phyloP scores from a whole-genome alignment of 2,113 vertebrate species.

The Eurystomus gularis region DNA sequence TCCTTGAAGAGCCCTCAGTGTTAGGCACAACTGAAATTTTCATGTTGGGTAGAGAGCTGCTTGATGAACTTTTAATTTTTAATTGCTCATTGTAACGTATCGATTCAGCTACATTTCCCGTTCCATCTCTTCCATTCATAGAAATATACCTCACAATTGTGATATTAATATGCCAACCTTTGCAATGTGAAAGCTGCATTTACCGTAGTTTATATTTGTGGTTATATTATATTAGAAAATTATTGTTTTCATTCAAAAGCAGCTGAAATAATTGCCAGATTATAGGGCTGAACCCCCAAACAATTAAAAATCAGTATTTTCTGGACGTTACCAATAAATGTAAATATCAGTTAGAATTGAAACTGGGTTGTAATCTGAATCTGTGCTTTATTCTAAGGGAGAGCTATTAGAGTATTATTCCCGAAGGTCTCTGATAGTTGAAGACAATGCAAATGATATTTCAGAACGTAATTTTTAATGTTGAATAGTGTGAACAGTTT shows the following conservation, averaged over 20 bases:
- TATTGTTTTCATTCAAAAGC: neutral
- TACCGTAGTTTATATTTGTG: neutral
- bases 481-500: neutral
- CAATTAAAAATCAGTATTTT: neutral
- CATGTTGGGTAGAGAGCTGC: neutral
- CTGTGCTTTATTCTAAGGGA: neutral
- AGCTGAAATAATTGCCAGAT: neutral
- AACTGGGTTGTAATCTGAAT: neutral
- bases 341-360: neutral
- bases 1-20: neutral
- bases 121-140: neutral
- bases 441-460: neutral
- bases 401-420: neutral
- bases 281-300: neutral
- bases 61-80: neutral
- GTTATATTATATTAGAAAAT: neutral
- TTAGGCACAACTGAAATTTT: neutral
- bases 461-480: neutral
- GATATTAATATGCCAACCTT: neutral
- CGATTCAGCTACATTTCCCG: neutral
- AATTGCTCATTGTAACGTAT: neutral
- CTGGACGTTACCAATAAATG: neutral
- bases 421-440: neutral
- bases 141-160: neutral
- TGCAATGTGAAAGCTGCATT: neutral